Evolutionary conservation across 1,140 invertebrate genomes (phyloP), one percentile per base, ranked within the genome.

Genomic region (Copidosoma floridanum): DNA sequence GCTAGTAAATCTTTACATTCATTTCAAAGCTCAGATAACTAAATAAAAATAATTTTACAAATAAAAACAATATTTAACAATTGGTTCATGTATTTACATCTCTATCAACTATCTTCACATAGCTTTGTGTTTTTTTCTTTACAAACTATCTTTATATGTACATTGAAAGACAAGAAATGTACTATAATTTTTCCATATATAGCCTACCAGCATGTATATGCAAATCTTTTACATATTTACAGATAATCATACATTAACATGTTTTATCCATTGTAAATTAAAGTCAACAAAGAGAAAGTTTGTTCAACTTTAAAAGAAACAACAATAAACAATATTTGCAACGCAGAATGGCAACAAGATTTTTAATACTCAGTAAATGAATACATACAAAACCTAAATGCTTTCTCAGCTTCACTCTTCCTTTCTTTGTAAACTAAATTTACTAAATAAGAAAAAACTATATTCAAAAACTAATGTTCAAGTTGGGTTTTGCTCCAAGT

Each of bases 1-100:
- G 87, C 86, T 7, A 90, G 79, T 27, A 90, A 75, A 68, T 90
- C 87, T 65, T 81, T 74, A n/a, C n/a, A n/a, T n/a, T 6, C 16
- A 48, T 27, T 29, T 24, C 26, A 46, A 8, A 24, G 23, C 23
- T 43, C 2, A 20, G 18, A 21, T 4, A 20, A 18, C 29, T 10
- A 48, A 48, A 48, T 47, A 26, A 27, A 18, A 26, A 35, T 14
- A 14, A n/a, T n/a, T n/a, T n/a, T n/a, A 50, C 32, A 67, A 65
- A 38, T 62, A 41, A 23, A 64, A 61, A 59, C 55, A 29, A 8
- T 4, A 41, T 4, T 27, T 59, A 65, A 68, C 32, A 59, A 48
- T 53, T 51, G 24, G 23, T 51, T 37, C 46, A 26, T 59, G 37
- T 59, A 59, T 53, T 53, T 59, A 52, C 48, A 59, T 46, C 29